Evolutionary conservation across 2,888 invertebrate species (phyloP), one percentile per base, ranked within the genome.

Genomic region (Drosophila anomalata): DNA sequence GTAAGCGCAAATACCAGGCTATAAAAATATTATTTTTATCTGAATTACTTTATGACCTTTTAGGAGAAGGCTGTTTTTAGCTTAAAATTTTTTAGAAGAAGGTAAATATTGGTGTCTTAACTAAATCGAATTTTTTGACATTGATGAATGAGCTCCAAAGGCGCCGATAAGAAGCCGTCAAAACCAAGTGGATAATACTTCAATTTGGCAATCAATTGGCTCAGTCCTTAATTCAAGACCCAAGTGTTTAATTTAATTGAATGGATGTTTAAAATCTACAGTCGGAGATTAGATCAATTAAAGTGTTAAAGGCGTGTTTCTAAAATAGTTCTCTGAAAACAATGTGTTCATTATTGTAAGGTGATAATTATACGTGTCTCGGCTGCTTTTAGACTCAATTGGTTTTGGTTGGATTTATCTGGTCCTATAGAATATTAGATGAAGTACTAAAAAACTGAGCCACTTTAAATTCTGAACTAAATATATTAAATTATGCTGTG

Each of bases 1-100:
- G 26, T 66, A 47, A 66, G 47, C 14, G 41, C 31, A 57, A 46
- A 52, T 59, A 75, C 51, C 51, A 17, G 2, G 62, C 48, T n/a
- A 62, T 58, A 62, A 58, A 61, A 62, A 62, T 31, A 9, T 29
- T 62, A 58, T 42, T 62, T 62, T 53, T 53, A 53, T 51, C 52
- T 46, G 24, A 53, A 53, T 47, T 41, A 52, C 46, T 65, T 47
- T 47, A 65, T 39, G 51, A 47, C n/a, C 24, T 20, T 2, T 36
- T n/a, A 7, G 36, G 5, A 29, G 11, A 7, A 12, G 9, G 46
- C 52, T 47, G 39, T 20, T 9, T 22, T 3, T 20, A 7, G 7
- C 3, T 33, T 11, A 11, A 3, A 33, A 12, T 7, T 17, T 33
- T 44, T 4, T 7, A 33, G 11, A 26, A 1, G 12, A n/a, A 47